Base-by-base conservation (phyloP, 2,113 vertebrate genomes). In the Hypanus sabinus region DNA sequence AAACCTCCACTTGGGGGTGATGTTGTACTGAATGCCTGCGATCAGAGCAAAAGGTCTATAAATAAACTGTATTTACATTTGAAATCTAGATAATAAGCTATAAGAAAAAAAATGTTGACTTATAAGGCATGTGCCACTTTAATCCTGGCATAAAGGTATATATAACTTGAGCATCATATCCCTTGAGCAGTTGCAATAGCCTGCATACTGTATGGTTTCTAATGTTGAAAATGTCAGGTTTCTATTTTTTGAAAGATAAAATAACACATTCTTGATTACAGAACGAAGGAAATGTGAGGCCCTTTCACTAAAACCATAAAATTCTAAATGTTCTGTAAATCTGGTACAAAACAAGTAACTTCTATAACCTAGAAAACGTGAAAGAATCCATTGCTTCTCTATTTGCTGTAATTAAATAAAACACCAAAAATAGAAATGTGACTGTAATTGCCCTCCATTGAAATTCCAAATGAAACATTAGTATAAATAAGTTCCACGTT, bases 1-100 rank as follows among this genome's bases (percentile, higher is more conserved):
- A 75, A 93, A 93, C 38, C 36, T 93, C 85, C 88, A 92, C 88
- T 73, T 93, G 91, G 91, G 91, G 91, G 91, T 46, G 91, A 36
- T 93, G 36, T 93, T 93, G 91, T 70, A 93, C 38, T 55, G 14
- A 93, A 73, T 93, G 91, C 20, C 24, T 7, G 24, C 16, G 68
- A 75, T 30, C 24, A 93, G 22, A 73, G 38, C 22, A 55, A 27
- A 93, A 93, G 22, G 11, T 65, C 36, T 46, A 36, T 46, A 75
- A 93, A 70, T 70, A 46, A 46, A 1, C 55, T 93, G n/a, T 30
- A 93, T 9, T 46, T 73, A 36, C 70, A 55, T 93, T 93, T 73
- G 0, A 27, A 93, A 55, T 73, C 27, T 30, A 14, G 5, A 75
- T 73, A 73, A 71, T 73, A 93, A 93, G 22, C 88, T 22, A 24